A percentile compares a stretch with the other conserved stretches of the same genome.
Conservation (phyloP, 1,140 invertebrate genomes). For the Xylocopa sonorina region DNA sequence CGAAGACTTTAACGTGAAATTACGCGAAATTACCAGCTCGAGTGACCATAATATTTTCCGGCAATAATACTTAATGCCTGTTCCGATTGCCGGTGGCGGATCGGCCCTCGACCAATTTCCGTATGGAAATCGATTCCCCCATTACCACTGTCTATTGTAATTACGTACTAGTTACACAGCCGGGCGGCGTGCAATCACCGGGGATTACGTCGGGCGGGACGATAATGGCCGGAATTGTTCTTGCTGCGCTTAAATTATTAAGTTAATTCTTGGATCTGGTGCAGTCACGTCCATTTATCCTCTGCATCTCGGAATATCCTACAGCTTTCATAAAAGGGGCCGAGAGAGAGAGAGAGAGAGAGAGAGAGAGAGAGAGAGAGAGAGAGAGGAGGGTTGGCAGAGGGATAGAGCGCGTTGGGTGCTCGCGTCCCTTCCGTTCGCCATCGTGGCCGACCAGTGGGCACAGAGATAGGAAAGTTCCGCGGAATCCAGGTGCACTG, state of each 20-base stretch:
- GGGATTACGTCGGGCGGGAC: conserved; percentile 43
- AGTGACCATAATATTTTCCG: conserved; percentile 20
- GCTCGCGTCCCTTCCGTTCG: not conserved
- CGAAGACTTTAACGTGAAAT: not conserved
- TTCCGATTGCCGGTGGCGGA: conserved; percentile 22
- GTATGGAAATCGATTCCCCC: conserved; percentile 41
- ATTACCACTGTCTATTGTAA: conserved; percentile 44
- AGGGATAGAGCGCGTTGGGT: too few relatives aligned
- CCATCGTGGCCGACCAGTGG: too few relatives aligned
- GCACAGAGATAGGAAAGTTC: conserved; percentile 8
- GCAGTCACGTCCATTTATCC: conserved; percentile 26
- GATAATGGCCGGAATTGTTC: conserved; percentile 45
- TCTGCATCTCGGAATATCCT: not conserved
- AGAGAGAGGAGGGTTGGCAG: too few relatives aligned
- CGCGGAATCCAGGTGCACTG: not conserved
- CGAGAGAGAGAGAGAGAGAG: not conserved
- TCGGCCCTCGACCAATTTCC: conserved; percentile 15
- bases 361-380: not conserved
- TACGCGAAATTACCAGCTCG: not conserved
- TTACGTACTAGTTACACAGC: conserved; percentile 54
- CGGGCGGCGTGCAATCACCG: conserved; percentile 32
- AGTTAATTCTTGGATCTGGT: conserved; percentile 40
- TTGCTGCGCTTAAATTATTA: conserved; percentile 40
- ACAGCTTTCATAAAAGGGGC: not conserved
- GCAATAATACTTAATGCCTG: conserved; percentile 22